Conservation (phyloP, 2,797 vertebrate genomes). For the Merluccius polli region DNA sequence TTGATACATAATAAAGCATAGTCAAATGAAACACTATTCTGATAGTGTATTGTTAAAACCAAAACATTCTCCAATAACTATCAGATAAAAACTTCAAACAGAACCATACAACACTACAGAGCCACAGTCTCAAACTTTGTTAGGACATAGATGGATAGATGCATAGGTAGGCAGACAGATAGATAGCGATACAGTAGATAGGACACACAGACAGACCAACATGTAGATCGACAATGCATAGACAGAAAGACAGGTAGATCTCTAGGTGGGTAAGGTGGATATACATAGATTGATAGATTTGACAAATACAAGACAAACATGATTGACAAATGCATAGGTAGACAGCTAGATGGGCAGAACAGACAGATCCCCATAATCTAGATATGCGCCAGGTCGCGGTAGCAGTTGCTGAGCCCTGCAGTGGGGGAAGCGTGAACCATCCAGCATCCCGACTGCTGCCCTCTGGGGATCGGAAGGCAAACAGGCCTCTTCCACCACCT, state of each 20-base stretch:
- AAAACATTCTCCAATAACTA: not conserved
- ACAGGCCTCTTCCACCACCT: conserved; percentile 52
- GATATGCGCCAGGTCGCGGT: conserved; percentile 3
- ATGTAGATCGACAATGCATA: not conserved
- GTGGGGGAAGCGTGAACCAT: conserved; percentile 59
- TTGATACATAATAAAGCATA: no score
- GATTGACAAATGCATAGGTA: not conserved
- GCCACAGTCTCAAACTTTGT: not conserved
- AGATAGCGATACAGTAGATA: not conserved
- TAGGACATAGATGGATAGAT: not conserved
- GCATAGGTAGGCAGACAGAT: not conserved
- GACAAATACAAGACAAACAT: not conserved
- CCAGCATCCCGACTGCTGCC: conserved; percentile 51
- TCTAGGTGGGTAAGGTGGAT: not conserved
- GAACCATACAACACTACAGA: not conserved
- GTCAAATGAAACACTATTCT: no score
- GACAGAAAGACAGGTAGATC: not conserved
- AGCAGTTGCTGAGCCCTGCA: conserved; percentile 25
- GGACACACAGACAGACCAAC: not conserved
- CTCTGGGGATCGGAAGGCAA: conserved; percentile 57
- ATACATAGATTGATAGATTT: no score
- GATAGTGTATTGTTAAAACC: no score
- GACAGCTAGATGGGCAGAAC: not conserved
- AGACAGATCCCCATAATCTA: not conserved
- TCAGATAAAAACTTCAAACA: not conserved